phyloP scores from a whole-genome alignment of 2,113 vertebrate genomes.

The Octodon degus region DNA sequence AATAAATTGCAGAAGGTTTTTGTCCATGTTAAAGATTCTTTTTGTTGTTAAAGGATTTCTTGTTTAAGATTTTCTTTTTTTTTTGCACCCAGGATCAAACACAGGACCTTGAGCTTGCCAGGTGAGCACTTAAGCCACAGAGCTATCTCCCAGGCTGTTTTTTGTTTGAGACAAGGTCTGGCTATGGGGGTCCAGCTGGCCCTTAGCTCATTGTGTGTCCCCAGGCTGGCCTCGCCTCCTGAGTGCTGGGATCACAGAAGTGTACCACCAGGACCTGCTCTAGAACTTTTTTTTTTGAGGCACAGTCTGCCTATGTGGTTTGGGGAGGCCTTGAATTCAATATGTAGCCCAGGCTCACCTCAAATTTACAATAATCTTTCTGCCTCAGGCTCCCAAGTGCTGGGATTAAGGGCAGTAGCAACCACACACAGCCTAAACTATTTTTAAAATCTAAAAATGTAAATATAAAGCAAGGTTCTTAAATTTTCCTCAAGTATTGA shows the following conservation, averaged over 20 bases:
- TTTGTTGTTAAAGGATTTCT: neutral
- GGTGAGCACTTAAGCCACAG: no score
- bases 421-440: neutral
- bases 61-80: no score
- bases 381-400: neutral
- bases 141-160: no score
- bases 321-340: neutral
- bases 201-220: neutral
- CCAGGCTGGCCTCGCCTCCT: neutral
- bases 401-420: neutral
- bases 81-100: no score
- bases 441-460: neutral
- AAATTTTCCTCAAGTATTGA: neutral
- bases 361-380: neutral
- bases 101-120: no score
- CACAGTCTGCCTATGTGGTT: neutral
- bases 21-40: neutral
- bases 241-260: neutral
- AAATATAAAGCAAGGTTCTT: constrained; percentile 2
- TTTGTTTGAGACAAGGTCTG: neutral
- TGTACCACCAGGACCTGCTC: neutral
- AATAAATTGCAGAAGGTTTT: constrained; percentile 19
- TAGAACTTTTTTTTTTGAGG: neutral
- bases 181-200: neutral
- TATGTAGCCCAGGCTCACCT: neutral